Evolutionary conservation across 1,140 invertebrate species (phyloP).

Genomic region (Drosophila albomicans): DNA sequence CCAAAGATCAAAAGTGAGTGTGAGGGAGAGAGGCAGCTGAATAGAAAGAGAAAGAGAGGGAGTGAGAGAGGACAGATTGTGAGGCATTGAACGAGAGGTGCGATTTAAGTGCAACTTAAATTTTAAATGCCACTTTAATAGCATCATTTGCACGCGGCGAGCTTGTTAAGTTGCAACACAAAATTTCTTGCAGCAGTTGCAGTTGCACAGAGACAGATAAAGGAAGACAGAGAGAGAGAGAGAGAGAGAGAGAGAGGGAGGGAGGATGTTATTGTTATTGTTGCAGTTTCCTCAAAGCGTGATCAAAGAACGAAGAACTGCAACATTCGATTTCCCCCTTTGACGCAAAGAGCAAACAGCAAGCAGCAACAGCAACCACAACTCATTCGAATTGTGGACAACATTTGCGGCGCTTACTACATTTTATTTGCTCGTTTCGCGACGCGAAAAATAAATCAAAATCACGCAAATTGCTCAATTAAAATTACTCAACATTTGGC

Average conservation of each 20-base stretch:
- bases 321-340: conserved; percentile 10
- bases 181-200: conserved; percentile 28
- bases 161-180: conserved; percentile 65
- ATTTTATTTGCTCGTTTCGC: conserved; percentile 23
- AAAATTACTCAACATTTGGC: conserved; percentile 68
- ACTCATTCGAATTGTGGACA: conserved; percentile 14
- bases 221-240: neutral
- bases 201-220: neutral
- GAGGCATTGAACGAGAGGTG: conserved; percentile 46
- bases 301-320: conserved; percentile 28
- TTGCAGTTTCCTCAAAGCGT: conserved; percentile 26
- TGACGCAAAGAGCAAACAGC: neutral
- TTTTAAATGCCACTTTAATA: conserved; percentile 83
- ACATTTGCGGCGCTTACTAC: conserved; percentile 1
- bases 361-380: neutral
- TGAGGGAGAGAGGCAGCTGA: neutral
- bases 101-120: conserved; percentile 72
- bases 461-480: conserved; percentile 77
- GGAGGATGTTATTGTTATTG: conserved; percentile 20
- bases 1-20: conserved; percentile 39
- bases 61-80: conserved; percentile 18
- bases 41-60: conserved; percentile 2
- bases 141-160: conserved; percentile 79
- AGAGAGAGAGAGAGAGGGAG: neutral
- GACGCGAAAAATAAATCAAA: conserved; percentile 69